A percentile compares a stretch with the other conserved stretches of the same genome.
These are phyloP conservation scores for Phyllostomus discolor DNA, from an alignment of 2,113 vertebrate genomes.

Conservation along the genomic window DNA sequence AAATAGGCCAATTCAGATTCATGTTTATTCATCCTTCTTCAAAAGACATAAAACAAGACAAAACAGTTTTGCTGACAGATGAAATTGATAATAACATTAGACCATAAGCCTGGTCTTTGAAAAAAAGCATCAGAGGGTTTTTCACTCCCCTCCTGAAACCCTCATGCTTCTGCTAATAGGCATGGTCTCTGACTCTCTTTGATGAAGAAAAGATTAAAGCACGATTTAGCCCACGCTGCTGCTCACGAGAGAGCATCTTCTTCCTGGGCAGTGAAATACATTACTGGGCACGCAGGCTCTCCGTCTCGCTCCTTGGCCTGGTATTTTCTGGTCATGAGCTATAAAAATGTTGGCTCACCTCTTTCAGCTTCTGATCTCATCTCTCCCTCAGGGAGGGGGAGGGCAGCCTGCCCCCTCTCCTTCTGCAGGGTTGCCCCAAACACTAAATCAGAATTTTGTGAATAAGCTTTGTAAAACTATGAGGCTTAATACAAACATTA, in stretches of 20 bases:
- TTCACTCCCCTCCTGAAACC: background rate
- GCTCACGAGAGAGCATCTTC: background rate
- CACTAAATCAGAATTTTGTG: background rate
- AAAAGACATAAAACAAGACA: constrained; percentile 31
- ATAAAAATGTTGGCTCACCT: no score
- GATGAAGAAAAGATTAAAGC: constrained; percentile 31
- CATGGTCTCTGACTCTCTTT: background rate
- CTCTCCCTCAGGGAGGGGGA: background rate
- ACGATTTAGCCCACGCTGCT: background rate
- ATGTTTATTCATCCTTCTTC: constrained; percentile 40
- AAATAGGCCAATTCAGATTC: background rate
- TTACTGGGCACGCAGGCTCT: background rate
- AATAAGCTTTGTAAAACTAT: background rate
- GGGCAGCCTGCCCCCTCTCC: background rate
- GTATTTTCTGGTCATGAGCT: background rate
- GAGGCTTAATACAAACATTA: background rate
- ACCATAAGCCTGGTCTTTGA: background rate
- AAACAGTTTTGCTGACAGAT: background rate
- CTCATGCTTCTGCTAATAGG: background rate
- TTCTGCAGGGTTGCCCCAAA: background rate
- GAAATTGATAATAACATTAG: constrained; percentile 36
- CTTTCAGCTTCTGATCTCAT: background rate
- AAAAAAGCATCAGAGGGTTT: background rate
- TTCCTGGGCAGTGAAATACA: background rate
- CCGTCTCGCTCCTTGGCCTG: background rate